These are phyloP conservation scores for Thereva nobilitata DNA, from an alignment of 2,888 invertebrate genomes.

Conservation along the genomic window DNA sequence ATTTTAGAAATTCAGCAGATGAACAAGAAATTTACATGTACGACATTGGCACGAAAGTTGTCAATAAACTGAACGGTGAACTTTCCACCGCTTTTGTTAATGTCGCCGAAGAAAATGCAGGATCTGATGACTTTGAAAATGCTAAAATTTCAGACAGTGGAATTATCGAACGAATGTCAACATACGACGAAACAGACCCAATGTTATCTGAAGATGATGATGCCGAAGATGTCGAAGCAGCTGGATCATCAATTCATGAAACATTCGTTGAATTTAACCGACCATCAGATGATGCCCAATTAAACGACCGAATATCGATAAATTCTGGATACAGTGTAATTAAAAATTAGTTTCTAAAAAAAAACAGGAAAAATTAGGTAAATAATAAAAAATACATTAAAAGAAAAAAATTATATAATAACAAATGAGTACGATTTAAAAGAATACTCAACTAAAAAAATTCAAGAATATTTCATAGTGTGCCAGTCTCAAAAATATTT, in stretches of 20 bases:
- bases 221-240: conserved; percentile 42
- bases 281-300: conserved; percentile 39
- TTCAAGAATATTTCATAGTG: too few species aligned
- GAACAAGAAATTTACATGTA: conserved; percentile 87
- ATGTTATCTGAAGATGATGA: conserved; percentile 1
- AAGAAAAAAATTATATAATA: conserved; percentile 13
- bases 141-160: conserved; percentile 63
- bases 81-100: conserved; percentile 83
- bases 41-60: conserved; percentile 72
- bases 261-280: conserved; percentile 38
- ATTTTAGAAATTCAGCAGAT: conserved; percentile 51
- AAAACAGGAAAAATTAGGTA: too few species aligned
- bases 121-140: conserved; percentile 67
- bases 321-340: conserved; percentile 41
- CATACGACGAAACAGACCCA: conserved; percentile 1
- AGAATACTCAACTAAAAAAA: too few species aligned
- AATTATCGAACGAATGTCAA: conserved; percentile 43
- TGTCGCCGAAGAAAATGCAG: conserved; percentile 83
- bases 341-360: too few species aligned
- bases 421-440: too few species aligned
- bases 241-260: conserved; percentile 45
- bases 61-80: conserved; percentile 79
- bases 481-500: too few species aligned
- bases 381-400: neutral
- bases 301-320: conserved; percentile 43